These are phyloP conservation scores for Cryptocheilus praepositus DNA, from an alignment of 2,888 invertebrate genomes.

Conservation along the genomic window DNA sequence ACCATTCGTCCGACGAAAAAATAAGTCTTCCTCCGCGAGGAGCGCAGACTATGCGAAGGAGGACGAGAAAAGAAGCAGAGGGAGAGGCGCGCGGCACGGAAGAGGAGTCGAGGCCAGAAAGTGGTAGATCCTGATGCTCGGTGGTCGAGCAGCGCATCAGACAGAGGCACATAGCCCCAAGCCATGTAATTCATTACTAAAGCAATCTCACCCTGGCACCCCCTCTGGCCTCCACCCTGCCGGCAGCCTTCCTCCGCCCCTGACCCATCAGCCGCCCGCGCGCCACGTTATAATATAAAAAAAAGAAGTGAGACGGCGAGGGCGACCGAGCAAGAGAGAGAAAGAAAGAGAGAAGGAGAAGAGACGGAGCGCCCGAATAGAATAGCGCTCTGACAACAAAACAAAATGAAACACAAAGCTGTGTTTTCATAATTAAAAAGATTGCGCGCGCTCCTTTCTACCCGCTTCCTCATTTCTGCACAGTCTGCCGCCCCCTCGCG, in stretches of 20 bases:
- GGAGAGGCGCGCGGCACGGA: conserved; percentile 45
- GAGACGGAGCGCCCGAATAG: conserved; percentile 61
- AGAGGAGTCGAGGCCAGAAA: conserved; percentile 49
- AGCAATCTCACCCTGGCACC: conserved; percentile 65
- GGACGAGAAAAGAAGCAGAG: conserved; percentile 26
- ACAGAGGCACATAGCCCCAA: conserved; percentile 70
- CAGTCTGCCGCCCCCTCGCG: conserved; percentile 30
- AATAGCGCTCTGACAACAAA: conserved; percentile 73
- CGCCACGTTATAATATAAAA: conserved; percentile 68
- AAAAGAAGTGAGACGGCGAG: conserved; percentile 43
- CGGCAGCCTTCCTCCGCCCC: conserved; percentile 52
- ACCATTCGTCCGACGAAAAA: too few species aligned
- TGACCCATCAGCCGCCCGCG: conserved; percentile 44
- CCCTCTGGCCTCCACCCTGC: conserved; percentile 40
- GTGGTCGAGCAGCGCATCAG: conserved; percentile 58
- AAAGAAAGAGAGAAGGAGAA: conserved; percentile 16
- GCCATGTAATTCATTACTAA: conserved; percentile 73
- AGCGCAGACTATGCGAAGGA: conserved; percentile 4
- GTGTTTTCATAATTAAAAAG: conserved; percentile 76
- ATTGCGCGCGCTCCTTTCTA: conserved; percentile 71
- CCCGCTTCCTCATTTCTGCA: conserved; percentile 36
- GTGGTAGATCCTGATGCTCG: conserved; percentile 36
- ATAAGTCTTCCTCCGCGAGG: background rate
- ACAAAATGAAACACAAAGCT: conserved; percentile 75
- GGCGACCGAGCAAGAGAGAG: conserved; percentile 4